Evolutionary conservation across 2,888 invertebrate species (phyloP), one percentile per base, ranked within the genome.

Genomic region (Electrophaes corylata): DNA sequence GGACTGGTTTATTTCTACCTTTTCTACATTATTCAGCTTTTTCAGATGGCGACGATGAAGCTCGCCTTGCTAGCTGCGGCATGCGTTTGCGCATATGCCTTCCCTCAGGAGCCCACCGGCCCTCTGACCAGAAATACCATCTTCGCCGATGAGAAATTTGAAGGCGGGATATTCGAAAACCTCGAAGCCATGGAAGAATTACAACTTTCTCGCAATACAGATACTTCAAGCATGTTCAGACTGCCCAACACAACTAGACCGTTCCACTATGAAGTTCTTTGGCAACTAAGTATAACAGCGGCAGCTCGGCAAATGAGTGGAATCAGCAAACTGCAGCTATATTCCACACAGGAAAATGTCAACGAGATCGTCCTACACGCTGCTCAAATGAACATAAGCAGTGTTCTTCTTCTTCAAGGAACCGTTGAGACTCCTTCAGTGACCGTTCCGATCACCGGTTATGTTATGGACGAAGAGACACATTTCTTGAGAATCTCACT

Each of bases 171-270:
- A 16, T 91, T 91, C 47, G 88, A 89, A 60, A 57, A 83, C 43
- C 60, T 81, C 1, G 76, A 80, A 35, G 66, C 51, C 3, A 67
- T 66, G 19, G 59, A 62, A 11, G 66, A 58, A 6, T 55, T 66
- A 4, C 41, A 48, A 1, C 45, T 63, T 2, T 43, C 67, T 0
- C 62, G 63, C 3, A 68, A 72, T 20, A 61, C 53, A 18, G 69
- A 60, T 10, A 52, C 40, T 4, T 33, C 54, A 0, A 75, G 73
- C n/a, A 65, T 74, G 8, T 93, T 84, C 69, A 79, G 93, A 26
- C 79, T 94, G 2, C 93, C 93, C 0, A 84, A 70, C 0, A 86
- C 87, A 0, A 88, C 95, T 0, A 66, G 56, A 12, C 95, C 95
- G 0, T 64, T 50, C 0, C 79, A 82, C 20, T 95, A 95, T 67